Evolutionary conservation across 2,113 vertebrate species (phyloP).

Genomic region (Myotis brandtii): DNA sequence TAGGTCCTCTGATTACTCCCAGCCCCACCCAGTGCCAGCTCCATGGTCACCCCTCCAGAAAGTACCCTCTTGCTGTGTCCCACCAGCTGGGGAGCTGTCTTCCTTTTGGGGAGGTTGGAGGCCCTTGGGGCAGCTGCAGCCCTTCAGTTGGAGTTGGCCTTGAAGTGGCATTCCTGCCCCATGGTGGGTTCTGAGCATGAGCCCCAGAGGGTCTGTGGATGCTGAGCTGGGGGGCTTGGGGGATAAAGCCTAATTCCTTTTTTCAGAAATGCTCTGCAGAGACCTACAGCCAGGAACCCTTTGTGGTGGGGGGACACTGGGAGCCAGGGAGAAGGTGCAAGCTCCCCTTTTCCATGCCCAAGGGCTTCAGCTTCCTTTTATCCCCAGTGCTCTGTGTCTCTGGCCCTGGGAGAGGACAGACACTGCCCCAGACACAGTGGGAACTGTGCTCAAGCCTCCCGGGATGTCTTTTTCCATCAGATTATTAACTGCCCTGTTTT

Average conservation of each 20-base stretch:
- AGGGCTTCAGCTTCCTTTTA: fast-evolving
- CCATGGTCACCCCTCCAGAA: not conserved
- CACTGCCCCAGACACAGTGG: fast-evolving
- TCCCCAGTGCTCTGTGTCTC: not conserved
- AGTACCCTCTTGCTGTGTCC: not conserved
- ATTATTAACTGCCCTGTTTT: not conserved
- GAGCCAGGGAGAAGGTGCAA: not conserved
- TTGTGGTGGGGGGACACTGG: not conserved
- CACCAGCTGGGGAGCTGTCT: not conserved
- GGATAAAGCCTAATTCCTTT: not conserved
- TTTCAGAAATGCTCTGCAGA: not conserved
- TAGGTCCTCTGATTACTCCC: not conserved
- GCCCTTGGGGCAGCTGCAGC: not conserved
- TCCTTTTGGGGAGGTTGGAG: not conserved
- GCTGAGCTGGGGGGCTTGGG: not conserved
- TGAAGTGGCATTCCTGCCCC: not conserved
- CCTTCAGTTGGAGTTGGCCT: not conserved
- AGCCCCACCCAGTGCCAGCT: not conserved
- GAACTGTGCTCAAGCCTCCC: fast-evolving
- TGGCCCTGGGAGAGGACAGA: not conserved
- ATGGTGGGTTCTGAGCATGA: not conserved
- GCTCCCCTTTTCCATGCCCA: fast-evolving
- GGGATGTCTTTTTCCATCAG: not conserved
- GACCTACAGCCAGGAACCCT: too few species aligned
- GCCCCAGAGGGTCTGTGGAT: not conserved